These are phyloP conservation scores for Aspidoscelis tigris DNA, from an alignment of 2,113 vertebrate genomes.

Conservation along the genomic window DNA sequence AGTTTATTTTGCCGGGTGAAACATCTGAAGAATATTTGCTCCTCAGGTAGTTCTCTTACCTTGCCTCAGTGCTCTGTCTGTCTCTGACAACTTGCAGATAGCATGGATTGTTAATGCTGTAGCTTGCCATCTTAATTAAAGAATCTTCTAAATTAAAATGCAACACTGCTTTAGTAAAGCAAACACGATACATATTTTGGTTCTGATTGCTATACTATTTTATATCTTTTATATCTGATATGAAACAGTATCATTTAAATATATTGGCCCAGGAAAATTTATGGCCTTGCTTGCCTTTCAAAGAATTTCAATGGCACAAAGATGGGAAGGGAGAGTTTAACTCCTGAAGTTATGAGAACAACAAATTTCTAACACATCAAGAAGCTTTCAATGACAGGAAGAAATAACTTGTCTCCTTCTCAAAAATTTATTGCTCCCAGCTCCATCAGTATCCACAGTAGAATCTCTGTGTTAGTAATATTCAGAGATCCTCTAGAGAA, in stretches of 20 bases:
- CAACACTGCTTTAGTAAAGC: neutral
- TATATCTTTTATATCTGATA: neutral
- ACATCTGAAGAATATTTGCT: neutral
- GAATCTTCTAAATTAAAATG: neutral
- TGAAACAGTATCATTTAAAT: conserved; percentile 13
- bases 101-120: neutral
- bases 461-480: conserved; percentile 5
- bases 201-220: neutral
- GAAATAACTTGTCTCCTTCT: conserved; percentile 20
- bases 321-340: neutral
- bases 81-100: neutral
- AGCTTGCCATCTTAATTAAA: neutral
- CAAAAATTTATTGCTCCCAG: conserved; percentile 25
- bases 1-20: neutral
- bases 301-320: conserved; percentile 5
- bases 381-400: conserved; percentile 22
- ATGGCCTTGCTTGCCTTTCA: conserved; percentile 12
- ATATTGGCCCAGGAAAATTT: conserved; percentile 9
- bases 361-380: neutral
- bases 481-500: neutral
- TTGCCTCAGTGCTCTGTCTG: too few relatives aligned
- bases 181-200: neutral
- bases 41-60: neutral
- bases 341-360: conserved; percentile 21
- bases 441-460: neutral